Conservation (phyloP, 2,888 invertebrate genomes). For the Cremastinae sp. region DNA sequence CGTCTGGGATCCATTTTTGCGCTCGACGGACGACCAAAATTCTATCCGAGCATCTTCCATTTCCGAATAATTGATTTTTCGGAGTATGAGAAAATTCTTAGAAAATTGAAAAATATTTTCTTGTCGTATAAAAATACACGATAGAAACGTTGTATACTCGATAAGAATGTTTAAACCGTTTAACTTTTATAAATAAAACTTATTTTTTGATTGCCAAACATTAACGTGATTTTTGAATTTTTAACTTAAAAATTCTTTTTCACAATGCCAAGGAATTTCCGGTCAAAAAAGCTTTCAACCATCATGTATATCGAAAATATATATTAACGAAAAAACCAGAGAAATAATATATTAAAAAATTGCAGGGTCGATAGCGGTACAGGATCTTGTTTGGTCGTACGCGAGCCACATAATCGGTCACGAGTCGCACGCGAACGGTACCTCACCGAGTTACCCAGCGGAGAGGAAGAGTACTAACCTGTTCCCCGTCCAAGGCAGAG, state of each 20-base stretch:
- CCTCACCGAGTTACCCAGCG: conserved; percentile 46
- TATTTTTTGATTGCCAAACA: no score
- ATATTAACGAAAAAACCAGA: no score
- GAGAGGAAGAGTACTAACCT: conserved; percentile 45
- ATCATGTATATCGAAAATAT: no score
- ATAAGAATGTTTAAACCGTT: no score
- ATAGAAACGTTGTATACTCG: no score
- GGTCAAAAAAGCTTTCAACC: no score
- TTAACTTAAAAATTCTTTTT: no score
- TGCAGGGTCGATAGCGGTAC: conserved; percentile 39
- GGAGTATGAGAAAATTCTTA: neutral
- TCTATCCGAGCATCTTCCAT: neutral
- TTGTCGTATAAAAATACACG: neutral
- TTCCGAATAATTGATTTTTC: conserved; percentile 5
- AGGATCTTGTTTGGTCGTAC: conserved; percentile 46
- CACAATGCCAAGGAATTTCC: no score
- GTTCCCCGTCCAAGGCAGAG: conserved; percentile 40
- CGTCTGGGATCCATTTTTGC: conserved; percentile 12
- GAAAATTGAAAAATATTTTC: neutral
- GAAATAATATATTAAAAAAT: neutral
- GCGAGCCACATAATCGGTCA: conserved; percentile 55
- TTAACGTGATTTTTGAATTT: no score
- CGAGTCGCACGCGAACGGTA: conserved; percentile 55
- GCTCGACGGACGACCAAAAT: neutral
- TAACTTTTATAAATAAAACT: no score